Evolutionary conservation across 30 jellyfish, hydroid and myxozoan genomes (phyloP).

Genomic region (Hydractinia echinata): DNA sequence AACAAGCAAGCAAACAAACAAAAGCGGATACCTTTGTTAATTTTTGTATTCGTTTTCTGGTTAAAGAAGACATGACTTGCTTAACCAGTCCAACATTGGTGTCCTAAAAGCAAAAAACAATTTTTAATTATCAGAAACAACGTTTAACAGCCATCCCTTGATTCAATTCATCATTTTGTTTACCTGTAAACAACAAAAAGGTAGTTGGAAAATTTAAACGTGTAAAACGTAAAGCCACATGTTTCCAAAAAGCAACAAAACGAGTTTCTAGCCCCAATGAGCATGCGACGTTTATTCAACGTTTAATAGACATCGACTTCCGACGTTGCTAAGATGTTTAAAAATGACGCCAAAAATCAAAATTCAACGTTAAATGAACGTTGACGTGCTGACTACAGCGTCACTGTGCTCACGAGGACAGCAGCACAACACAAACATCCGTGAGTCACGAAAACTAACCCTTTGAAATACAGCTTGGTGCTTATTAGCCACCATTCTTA

Average conservation of each 20-base stretch:
- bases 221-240: too few species aligned
- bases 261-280: too few species aligned
- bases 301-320: background rate
- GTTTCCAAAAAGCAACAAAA: too few species aligned
- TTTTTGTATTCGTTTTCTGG: constrained; percentile 70
- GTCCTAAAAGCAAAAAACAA: constrained; percentile 38
- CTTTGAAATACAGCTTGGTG: constrained; percentile 74
- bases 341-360: background rate
- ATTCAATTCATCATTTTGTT: too few species aligned
- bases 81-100: constrained; percentile 87
- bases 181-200: too few species aligned
- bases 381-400: too few species aligned
- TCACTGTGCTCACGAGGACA: too few species aligned
- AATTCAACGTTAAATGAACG: too few species aligned
- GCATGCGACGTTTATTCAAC: too few species aligned
- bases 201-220: too few species aligned
- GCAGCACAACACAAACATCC: background rate
- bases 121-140: too few species aligned
- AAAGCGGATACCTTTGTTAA: constrained; percentile 64
- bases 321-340: background rate
- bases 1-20: background rate
- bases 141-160: too few species aligned
- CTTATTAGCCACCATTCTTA: constrained; percentile 59
- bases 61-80: constrained; percentile 79
- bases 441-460: constrained; percentile 28